Base-by-base conservation (phyloP, 2,888 invertebrate genomes). In the Philaethria dido region DNA sequence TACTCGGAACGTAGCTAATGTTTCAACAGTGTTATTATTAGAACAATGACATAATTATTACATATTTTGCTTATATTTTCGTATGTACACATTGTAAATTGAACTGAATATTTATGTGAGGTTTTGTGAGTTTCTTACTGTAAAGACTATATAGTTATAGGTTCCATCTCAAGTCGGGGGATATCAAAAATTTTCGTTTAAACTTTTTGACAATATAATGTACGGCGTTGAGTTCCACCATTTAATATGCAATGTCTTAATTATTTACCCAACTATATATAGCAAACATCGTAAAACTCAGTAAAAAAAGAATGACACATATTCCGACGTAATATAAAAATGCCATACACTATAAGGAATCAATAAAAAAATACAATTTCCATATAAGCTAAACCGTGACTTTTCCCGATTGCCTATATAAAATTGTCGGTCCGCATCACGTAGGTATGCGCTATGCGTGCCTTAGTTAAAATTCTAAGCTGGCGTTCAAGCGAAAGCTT, bases 401-500 rank as follows among this genome's bases (percentile, higher is more conserved):
- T 60, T 62, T 65, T 65, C 33, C 65, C 25, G 33, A 59, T 33
- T 50, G 25, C 45, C 48, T 66, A 25, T 52, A 55, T n/a, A 29
- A n/a, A 36, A 55, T 48, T 48, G 52, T 22, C 48, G 59, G 44
- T 52, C 29, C 60, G 20, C n/a, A 63, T 66, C 68, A 70, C 70
- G 68, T 68, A 66, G 62, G 42, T 63, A 65, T 57, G 59, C 48
- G 47, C 20, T 29, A 50, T 14, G 45, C 65, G 68, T 68, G n/a
- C n/a, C 47, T 57, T 60, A 62, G 45, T 48, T 61, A 33, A 47
- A 61, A 70, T 70, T 70, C 70, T 57, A 39, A 50, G 33, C 25
- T 44, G 66, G 65, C 66, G 25, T 39, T 39, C 48, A 39, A 63
- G 66, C 68, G 70, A 70, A 70, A 70, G 70, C 68, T 68, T 39